Percentiles rank a stretch among this genome's conserved stretches.
phyloP scores from a whole-genome alignment of 2,888 invertebrate genomes.

The Merodon equestris region DNA sequence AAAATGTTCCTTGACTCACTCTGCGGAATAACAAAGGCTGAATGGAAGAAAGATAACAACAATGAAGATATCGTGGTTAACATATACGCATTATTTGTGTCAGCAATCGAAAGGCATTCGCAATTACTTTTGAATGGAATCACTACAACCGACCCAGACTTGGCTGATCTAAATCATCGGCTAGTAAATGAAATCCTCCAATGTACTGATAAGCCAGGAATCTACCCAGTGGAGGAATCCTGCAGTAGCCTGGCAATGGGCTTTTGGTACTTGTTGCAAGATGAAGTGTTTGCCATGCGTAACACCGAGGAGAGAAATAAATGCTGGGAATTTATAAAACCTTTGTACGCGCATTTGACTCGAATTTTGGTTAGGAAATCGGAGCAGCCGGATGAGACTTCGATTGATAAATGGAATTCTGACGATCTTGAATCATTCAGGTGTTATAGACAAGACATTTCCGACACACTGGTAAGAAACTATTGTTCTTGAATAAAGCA shows the following conservation, averaged over 20 bases:
- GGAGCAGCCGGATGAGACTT: slow-evolving; percentile 84
- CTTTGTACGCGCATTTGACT: slow-evolving; percentile 89
- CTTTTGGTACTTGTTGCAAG: slow-evolving; percentile 94
- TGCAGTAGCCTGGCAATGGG: slow-evolving; percentile 92
- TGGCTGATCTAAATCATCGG: slow-evolving; percentile 80
- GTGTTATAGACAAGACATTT: slow-evolving; percentile 92
- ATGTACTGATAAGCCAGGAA: slow-evolving; percentile 88
- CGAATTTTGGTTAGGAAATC: slow-evolving; percentile 89
- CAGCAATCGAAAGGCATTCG: slow-evolving; percentile 86
- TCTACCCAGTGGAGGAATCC: slow-evolving; percentile 93
- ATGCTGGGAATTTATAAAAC: slow-evolving; percentile 82
- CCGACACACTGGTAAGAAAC: slow-evolving; percentile 86
- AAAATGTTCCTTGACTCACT: slow-evolving; percentile 82
- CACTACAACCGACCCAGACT: slow-evolving; percentile 77
- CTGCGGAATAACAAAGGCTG: slow-evolving; percentile 80
- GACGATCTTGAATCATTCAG: slow-evolving; percentile 93
- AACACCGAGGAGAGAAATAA: slow-evolving; percentile 74
- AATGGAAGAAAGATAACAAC: slow-evolving; percentile 79
- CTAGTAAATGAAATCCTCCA: slow-evolving; percentile 87
- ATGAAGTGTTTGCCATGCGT: slow-evolving; percentile 77
- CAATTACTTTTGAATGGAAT: slow-evolving; percentile 78
- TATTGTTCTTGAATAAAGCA: too few species aligned
- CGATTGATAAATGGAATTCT: slow-evolving; percentile 82
- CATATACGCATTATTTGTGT: slow-evolving; percentile 84
- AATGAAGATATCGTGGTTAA: slow-evolving; percentile 83